Evolutionary conservation across 2,888 invertebrate genomes (phyloP), one percentile per base, ranked within the genome.

Genomic region (Spilosoma lubricipeda): DNA sequence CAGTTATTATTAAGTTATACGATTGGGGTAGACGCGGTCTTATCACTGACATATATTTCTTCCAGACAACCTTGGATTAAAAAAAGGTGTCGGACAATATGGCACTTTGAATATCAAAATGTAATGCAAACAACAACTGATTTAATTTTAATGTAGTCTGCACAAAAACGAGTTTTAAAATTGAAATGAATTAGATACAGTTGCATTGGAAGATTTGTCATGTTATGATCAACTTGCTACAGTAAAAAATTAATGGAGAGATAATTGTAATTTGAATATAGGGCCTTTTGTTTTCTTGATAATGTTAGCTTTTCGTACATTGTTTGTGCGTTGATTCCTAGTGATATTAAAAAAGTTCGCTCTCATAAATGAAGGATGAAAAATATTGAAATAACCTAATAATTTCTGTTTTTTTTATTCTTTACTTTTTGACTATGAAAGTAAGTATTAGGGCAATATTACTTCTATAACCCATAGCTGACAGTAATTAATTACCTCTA

Each of bases 41-140:
- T 63, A 63, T 63, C 63, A 39, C n/a, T 66, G n/a, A 39, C 66
- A 66, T 63, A 63, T 30, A 63, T 63, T 63, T 63, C 18, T 63
- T 63, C 63, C 63, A 63, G 63, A 63, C 63, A 63, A 63, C 63
- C 63, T 63, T 63, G 63, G 18, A 63, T 63, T 5, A 63, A 63
- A 63, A 30, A 63, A 63, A 63, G 30, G 30, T 63, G 63, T 63
- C 18, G 30, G 30, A 63, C 30, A 63, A 18, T 63, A 30, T 27
- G 18, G 1, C 63, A 63, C 30, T 30, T 63, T 15, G 63, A 30
- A 63, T 30, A 63, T 63, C 30, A 30, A 63, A 63, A 30, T 59
- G 59, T 59, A 27, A 27, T 59, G 13, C 7, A 27, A 27, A 59
- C 59, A 27, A 59, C 27, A 59, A 59, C 27, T 59, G 59, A 59